Percentiles rank a stretch among this genome's conserved stretches.
Evolutionary conservation across 2,113 vertebrate species (phyloP).

Genomic region (Lophochroa leadbeateri): DNA sequence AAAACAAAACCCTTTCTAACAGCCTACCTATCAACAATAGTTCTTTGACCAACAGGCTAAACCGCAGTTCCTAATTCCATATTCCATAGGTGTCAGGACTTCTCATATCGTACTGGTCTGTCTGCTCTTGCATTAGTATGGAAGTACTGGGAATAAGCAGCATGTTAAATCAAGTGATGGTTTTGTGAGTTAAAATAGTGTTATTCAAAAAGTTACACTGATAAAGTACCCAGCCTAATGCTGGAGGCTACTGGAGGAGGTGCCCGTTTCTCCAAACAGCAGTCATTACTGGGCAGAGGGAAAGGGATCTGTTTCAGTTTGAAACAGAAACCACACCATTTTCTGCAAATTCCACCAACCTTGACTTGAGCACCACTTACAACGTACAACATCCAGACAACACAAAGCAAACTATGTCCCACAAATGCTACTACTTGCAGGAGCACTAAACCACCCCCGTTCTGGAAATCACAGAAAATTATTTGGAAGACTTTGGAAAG

Average conservation of each 20-base stretch:
- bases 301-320: neutral
- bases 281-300: neutral
- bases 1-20: neutral
- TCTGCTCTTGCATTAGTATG: neutral
- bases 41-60: neutral
- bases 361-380: neutral
- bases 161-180: neutral
- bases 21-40: neutral
- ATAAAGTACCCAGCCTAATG: neutral
- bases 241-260: neutral
- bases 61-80: neutral
- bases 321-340: neutral
- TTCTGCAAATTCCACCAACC: neutral
- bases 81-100: neutral
- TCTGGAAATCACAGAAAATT: neutral
- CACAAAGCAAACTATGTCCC: neutral
- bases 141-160: neutral
- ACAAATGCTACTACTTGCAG: neutral
- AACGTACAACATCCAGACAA: neutral
- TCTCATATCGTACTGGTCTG: neutral
- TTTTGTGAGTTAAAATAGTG: neutral
- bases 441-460: neutral
- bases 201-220: neutral
- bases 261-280: neutral
- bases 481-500: neutral